Evolutionary conservation across 1,140 invertebrate species (phyloP).

Genomic region (Drosophila saltans): DNA sequence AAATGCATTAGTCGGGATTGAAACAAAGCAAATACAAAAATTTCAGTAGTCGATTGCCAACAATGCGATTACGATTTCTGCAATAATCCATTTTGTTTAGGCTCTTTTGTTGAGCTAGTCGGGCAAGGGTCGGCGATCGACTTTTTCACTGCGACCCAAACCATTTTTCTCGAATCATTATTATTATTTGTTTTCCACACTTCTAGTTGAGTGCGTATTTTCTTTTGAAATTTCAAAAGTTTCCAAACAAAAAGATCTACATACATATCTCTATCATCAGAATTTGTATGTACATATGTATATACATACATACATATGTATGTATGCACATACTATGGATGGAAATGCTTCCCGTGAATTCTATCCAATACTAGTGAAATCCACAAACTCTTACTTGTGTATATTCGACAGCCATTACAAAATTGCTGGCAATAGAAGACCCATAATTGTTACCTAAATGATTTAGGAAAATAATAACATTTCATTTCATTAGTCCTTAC

Average conservation of each 20-base stretch:
- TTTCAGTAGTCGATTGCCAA: slow-evolving; percentile 14
- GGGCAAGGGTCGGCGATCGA: not conserved
- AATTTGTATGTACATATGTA: not conserved
- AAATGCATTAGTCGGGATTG: slow-evolving; percentile 11
- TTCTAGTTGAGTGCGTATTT: slow-evolving; percentile 14
- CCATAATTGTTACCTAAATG: not conserved
- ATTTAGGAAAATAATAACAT: not conserved
- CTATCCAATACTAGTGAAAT: not conserved
- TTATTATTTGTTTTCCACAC: slow-evolving; percentile 23
- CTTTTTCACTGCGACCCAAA: slow-evolving; percentile 12
- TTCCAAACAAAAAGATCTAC: slow-evolving; percentile 9
- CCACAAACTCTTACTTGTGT: not conserved
- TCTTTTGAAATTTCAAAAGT: slow-evolving; percentile 15
- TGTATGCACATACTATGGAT: too few species aligned
- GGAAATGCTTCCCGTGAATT: not conserved
- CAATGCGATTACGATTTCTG: slow-evolving; percentile 17
- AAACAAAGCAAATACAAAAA: slow-evolving; percentile 11
- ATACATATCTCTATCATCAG: slow-evolving; percentile 2
- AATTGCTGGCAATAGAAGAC: not conserved
- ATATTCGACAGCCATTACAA: not conserved
- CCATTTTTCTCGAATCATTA: slow-evolving; percentile 16
- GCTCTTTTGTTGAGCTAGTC: slow-evolving; percentile 8
- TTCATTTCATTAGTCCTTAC: not conserved
- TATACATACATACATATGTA: not conserved
- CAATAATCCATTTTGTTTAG: slow-evolving; percentile 21